Evolutionary conservation across 2,888 invertebrate species (phyloP).

Genomic region (Artemia sp.): DNA sequence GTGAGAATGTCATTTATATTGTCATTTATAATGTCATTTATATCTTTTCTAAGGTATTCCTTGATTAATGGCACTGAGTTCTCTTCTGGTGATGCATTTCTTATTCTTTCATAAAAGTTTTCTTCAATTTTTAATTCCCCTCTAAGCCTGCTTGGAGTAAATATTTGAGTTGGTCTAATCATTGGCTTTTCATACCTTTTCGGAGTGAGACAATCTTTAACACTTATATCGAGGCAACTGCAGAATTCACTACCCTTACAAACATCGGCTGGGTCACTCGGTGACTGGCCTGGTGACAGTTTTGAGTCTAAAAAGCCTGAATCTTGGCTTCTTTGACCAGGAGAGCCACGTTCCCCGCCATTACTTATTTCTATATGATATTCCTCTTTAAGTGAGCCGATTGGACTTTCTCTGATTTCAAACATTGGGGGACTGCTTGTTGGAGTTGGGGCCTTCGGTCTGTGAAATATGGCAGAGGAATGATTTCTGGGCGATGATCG

Average conservation of each 20-base stretch:
- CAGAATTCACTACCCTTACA: slow-evolving; percentile 10
- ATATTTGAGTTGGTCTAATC: not conserved
- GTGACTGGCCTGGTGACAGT: slow-evolving; percentile 23
- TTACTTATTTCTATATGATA: not conserved
- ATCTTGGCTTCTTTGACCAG: slow-evolving; percentile 55
- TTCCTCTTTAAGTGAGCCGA: not conserved
- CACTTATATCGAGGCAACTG: slow-evolving; percentile 19
- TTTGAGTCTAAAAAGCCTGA: slow-evolving; percentile 66
- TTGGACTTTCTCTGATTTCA: not conserved
- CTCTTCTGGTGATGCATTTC: not conserved
- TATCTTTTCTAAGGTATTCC: not conserved
- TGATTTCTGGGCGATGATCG: not conserved
- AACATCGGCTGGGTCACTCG: slow-evolving; percentile 2
- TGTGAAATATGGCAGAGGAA: not conserved
- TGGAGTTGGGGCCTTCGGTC: not conserved
- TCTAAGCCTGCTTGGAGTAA: slow-evolving; percentile 1
- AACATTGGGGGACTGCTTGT: not conserved
- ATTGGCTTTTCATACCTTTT: not conserved
- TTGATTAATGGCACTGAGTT: not conserved
- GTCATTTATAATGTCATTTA: not conserved
- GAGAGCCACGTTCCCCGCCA: slow-evolving; percentile 27
- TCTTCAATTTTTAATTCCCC: not conserved
- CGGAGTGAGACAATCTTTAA: not conserved
- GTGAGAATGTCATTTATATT: not conserved
- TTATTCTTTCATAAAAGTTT: not conserved